Evolutionary conservation across 2,888 invertebrate species (phyloP), one percentile per base, ranked within the genome.

Genomic region (Nephrotoma appendiculata): DNA sequence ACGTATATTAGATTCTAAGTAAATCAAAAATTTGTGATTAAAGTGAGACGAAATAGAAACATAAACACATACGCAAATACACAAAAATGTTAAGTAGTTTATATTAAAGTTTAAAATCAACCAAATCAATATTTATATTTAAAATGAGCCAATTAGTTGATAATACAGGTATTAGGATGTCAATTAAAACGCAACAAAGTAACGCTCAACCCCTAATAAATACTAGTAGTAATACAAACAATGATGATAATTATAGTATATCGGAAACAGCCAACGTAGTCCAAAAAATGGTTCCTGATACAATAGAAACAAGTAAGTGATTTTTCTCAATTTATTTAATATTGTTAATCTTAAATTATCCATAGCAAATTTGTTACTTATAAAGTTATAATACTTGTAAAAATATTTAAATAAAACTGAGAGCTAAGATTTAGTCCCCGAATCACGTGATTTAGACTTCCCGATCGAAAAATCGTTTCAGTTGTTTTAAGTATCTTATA

Each of bases 61-160:
- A 6, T 44, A 44, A 6, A 44, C 44, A 44, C 44, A 44, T 6
- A 52, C 52, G 15, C 52, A 31, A 31, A 52, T 15, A 9, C 31
- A 71, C 31, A 71, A 19, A 57, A 57, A 71, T 71, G 71, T 71
- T 71, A 31, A 31, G 11, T 71, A 71, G 52, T 57, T 57, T 57
- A 15, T 57, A 71, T 71, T 12, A 48, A 48, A 9, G 12, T 52
- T 52, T 52, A 52, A 9, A 48, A 11, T 48, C 9, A 48, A 48
- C 12, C 52, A 52, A 15, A 52, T 15, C 31, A 31, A 31, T 71
- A 71, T 7, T 31, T 71, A 84, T 45, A 45, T 45, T 89, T 90
- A 90, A 89, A 89, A 91, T 91, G 91, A 91, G 90, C 89, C 91
- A 90, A 89, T 89, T 91, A 89, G 89, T 91, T 89, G 91, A 91